These are phyloP conservation scores for Chaetoderma sp. DNA, from an alignment of 2,888 invertebrate species.

Conservation along the genomic window DNA sequence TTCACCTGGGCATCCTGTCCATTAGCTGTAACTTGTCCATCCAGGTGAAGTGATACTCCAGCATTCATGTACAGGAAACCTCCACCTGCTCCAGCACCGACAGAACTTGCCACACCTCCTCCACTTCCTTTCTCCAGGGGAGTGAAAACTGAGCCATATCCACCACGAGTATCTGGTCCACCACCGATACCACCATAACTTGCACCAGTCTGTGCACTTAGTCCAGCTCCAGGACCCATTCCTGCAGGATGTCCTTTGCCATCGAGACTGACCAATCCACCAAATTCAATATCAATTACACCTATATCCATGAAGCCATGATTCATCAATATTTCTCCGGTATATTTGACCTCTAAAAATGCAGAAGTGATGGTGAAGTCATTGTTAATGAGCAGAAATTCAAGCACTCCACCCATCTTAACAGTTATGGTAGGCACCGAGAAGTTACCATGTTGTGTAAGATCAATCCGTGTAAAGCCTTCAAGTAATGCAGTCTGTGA, in stretches of 20 bases:
- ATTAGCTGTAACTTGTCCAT: constrained; percentile 43
- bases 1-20: constrained; percentile 35
- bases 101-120: constrained; percentile 40
- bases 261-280: constrained; percentile 41
- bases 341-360: constrained; percentile 49
- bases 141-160: constrained; percentile 51
- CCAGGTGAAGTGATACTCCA: constrained; percentile 45
- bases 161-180: constrained; percentile 20
- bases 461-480: constrained; percentile 36
- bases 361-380: constrained; percentile 45
- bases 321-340: constrained; percentile 47
- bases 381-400: constrained; percentile 38
- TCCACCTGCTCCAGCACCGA: constrained; percentile 49
- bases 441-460: constrained; percentile 48
- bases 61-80: constrained; percentile 45
- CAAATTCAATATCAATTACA: constrained; percentile 48
- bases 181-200: constrained; percentile 51
- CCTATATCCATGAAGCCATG: constrained; percentile 49
- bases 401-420: constrained; percentile 39
- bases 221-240: constrained; percentile 41
- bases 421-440: constrained; percentile 49
- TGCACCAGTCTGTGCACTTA: constrained; percentile 34
- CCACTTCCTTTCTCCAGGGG: constrained; percentile 52
- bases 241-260: constrained; percentile 39
- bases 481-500: constrained; percentile 49